Evolutionary conservation across 2,113 vertebrate species (phyloP), one percentile per base, ranked within the genome.

Genomic region (Choloepus hoffmanni): DNA sequence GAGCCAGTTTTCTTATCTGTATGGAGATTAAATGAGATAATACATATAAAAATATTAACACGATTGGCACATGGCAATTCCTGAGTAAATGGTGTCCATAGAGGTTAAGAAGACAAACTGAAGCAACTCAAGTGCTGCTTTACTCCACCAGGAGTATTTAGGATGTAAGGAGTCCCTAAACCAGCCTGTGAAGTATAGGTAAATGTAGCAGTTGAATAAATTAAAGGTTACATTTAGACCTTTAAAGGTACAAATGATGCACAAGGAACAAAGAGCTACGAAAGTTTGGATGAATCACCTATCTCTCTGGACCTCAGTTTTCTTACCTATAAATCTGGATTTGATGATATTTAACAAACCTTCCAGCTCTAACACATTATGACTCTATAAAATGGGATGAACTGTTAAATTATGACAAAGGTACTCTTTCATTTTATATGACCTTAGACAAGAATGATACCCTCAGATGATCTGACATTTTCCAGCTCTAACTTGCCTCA

Each of bases 381-480:
- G 50, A 62, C 89, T 96, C 95, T 94, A 91, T 97, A 97, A 97
- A 97, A 91, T 68, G 45, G 63, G 58, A 96, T 92, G 68, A 24
- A 70, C 91, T 96, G 63, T 91, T 97, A 91, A 96, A 88, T 95
- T 94, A 96, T 60, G 93, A 94, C 60, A 86, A 48, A 89, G 92
- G 33, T 70, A 89, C 63, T 92, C 74, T 95, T 96, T 93, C 78
- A 96, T 96, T 97, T 98, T 96, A 85, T 96, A 95, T 85, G 95
- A 93, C 90, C 97, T 96, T 84, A 95, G 86, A 89, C 84, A 94
- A 93, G 92, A 95, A 90, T 67, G 92, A 91, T 90, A n/a, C 87
- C 74, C 90, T 96, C 62, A 92, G 85, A 91, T 97, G 85, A 96
- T 90, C 63, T 95, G 92, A 95, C 94, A 95, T 97, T 97, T 97